Evolutionary conservation across 1,140 invertebrate genomes (phyloP).

Genomic region (Anastrepha ludens): DNA sequence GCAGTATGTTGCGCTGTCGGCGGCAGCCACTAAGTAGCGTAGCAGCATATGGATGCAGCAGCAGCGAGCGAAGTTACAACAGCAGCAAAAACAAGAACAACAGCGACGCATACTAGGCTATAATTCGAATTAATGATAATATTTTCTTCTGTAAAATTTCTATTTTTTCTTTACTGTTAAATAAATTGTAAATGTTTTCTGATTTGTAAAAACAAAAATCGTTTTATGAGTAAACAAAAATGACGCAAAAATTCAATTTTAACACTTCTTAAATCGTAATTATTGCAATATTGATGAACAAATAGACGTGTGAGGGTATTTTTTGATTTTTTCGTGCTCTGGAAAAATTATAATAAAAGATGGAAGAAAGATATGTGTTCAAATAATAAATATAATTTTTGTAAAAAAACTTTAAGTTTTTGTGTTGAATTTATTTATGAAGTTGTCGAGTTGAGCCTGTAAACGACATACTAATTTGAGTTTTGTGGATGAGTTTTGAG

Average conservation of each 20-base stretch:
- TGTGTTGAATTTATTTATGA: conserved; percentile 35
- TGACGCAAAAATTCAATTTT: conserved; percentile 1
- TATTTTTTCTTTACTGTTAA: conserved; percentile 37
- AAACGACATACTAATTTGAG: too few relatives aligned
- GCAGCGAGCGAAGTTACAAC: background rate
- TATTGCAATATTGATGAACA: conserved; percentile 41
- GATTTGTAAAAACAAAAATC: conserved; percentile 47
- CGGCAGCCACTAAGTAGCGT: background rate
- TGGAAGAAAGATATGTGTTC: conserved; percentile 10
- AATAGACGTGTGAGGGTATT: conserved; percentile 26
- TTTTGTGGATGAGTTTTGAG: too few relatives aligned
- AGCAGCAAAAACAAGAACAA: background rate
- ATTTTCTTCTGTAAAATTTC: conserved; percentile 52
- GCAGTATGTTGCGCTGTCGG: background rate
- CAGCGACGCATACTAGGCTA: conserved; percentile 33
- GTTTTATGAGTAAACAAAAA: background rate
- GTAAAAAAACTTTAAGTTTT: conserved; percentile 9
- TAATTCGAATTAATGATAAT: conserved; percentile 26
- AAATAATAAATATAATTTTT: conserved; percentile 28
- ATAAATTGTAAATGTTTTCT: conserved; percentile 48
- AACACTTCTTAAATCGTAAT: conserved; percentile 27
- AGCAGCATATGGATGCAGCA: background rate
- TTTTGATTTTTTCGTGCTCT: background rate
- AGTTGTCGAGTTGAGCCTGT: background rate
- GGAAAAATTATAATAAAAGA: background rate